Conservation (phyloP, 1,140 invertebrate genomes). For the Drosophila willistoni region DNA sequence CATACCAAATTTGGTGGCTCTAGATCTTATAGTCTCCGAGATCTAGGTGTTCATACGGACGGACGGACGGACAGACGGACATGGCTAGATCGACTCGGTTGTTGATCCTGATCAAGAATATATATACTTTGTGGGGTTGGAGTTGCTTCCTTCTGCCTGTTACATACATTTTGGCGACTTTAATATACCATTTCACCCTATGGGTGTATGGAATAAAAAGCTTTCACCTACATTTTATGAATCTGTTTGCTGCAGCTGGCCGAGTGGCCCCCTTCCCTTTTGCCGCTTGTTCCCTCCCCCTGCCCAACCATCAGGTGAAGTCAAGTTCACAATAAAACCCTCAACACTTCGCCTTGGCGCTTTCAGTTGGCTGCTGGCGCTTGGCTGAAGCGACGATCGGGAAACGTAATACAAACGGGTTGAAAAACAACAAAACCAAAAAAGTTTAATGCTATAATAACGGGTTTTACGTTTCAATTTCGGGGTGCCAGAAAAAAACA, state of each 20-base stretch:
- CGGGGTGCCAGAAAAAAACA: conserved; percentile 17
- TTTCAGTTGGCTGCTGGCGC: conserved; percentile 65
- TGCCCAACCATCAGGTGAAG: conserved; percentile 20
- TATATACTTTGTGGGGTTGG: too few species aligned
- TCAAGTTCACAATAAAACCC: conserved; percentile 76
- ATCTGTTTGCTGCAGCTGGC: not conserved
- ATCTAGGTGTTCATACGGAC: too few species aligned
- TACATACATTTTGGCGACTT: too few species aligned
- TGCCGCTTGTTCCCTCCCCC: conserved; percentile 3
- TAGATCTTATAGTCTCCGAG: too few species aligned
- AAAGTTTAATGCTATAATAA: conserved; percentile 50
- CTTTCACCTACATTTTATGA: conserved; percentile 60
- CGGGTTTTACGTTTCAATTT: conserved; percentile 51
- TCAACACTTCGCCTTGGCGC: conserved; percentile 62
- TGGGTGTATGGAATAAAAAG: too few species aligned
- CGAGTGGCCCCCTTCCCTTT: not conserved
- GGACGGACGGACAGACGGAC: too few species aligned
- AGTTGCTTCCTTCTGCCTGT: too few species aligned
- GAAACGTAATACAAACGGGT: conserved; percentile 34
- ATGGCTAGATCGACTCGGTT: too few species aligned
- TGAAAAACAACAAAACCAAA: conserved; percentile 21
- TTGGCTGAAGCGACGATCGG: conserved; percentile 61
- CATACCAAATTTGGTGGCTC: too few species aligned
- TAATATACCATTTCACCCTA: too few species aligned
- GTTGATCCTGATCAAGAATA: too few species aligned